Conservation (phyloP, 2,888 invertebrate species). For the Arrhopalites spinosus region DNA sequence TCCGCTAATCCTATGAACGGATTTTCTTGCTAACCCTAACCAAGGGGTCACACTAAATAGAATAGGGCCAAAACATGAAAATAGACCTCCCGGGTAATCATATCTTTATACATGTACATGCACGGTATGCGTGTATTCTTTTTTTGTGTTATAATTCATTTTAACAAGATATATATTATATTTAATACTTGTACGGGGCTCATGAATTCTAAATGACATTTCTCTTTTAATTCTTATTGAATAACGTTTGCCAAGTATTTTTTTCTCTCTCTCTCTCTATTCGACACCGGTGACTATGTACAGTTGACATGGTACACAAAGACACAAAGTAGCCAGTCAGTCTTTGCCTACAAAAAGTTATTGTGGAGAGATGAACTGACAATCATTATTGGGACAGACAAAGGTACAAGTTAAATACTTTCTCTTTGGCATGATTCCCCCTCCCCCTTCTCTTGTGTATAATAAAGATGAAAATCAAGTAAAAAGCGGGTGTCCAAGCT, state of each 20-base stretch:
- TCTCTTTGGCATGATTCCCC: too few relatives aligned
- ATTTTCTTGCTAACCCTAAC: slow-evolving; percentile 22
- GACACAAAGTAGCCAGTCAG: too few relatives aligned
- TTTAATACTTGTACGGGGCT: not conserved
- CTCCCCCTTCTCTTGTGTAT: too few relatives aligned
- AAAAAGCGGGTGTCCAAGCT: too few relatives aligned
- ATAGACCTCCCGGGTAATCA: slow-evolving; percentile 35
- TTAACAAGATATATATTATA: not conserved
- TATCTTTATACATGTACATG: not conserved
- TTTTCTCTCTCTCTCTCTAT: not conserved
- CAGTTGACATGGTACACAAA: too few relatives aligned
- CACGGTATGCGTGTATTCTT: too few relatives aligned
- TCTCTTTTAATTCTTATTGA: not conserved
- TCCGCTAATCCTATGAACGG: slow-evolving; percentile 37
- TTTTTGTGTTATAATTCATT: not conserved
- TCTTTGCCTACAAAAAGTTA: too few relatives aligned
- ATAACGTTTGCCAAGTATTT: not conserved
- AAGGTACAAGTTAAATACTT: too few relatives aligned
- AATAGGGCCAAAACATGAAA: slow-evolving; percentile 17
- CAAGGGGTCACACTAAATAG: slow-evolving; percentile 14
- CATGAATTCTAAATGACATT: slow-evolving; percentile 2
- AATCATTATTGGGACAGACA: too few relatives aligned
- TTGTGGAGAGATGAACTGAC: too few relatives aligned
- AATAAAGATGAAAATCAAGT: too few relatives aligned
- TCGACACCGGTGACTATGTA: not conserved